A percentile compares a stretch with the other conserved stretches of the same genome.
Conservation (phyloP, 1,140 invertebrate genomes). For the Lucilia sericata region DNA sequence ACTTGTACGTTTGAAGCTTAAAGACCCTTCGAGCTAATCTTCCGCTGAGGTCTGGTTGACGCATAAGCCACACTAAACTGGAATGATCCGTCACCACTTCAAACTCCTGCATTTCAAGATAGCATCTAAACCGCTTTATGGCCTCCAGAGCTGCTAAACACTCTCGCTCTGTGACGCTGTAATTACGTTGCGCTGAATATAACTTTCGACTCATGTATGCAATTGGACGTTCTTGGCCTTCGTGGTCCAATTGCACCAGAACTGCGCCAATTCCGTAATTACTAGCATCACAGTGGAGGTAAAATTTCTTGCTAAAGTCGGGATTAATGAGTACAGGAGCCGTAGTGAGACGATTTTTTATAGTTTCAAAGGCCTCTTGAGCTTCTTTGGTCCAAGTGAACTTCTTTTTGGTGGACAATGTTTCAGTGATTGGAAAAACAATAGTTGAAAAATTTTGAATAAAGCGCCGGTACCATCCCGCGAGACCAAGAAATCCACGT, state of each 20-base stretch:
- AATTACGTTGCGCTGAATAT: not conserved
- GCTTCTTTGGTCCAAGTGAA: constrained; percentile 34
- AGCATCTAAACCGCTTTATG: constrained; percentile 65
- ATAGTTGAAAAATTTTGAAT: constrained; percentile 17
- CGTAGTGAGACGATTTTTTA: constrained; percentile 31
- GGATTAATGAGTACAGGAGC: constrained; percentile 55
- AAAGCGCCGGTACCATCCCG: constrained; percentile 50
- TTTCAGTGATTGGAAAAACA: constrained; percentile 45
- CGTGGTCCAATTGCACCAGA: constrained; percentile 55
- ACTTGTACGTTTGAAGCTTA: constrained; percentile 56
- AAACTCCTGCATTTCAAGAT: constrained; percentile 51
- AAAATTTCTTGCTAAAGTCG: constrained; percentile 46
- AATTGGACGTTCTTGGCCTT: constrained; percentile 47
- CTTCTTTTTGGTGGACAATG: constrained; percentile 30
- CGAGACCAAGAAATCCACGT: constrained; percentile 46
- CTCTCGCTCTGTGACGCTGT: constrained; percentile 53
- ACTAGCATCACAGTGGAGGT: constrained; percentile 59
- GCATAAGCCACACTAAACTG: too few species aligned
- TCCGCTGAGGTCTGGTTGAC: too few species aligned
- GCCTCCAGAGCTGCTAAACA: constrained; percentile 67
- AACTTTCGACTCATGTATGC: constrained; percentile 2
- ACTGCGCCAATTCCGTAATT: constrained; percentile 61
- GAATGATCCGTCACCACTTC: too few species aligned
- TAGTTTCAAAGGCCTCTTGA: not conserved
- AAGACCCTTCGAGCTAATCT: constrained; percentile 31